A percentile compares a stretch with the other conserved stretches of the same genome.
These are phyloP conservation scores for Tricholauxania praeusta DNA, from an alignment of 2,888 invertebrate genomes.

Conservation along the genomic window DNA sequence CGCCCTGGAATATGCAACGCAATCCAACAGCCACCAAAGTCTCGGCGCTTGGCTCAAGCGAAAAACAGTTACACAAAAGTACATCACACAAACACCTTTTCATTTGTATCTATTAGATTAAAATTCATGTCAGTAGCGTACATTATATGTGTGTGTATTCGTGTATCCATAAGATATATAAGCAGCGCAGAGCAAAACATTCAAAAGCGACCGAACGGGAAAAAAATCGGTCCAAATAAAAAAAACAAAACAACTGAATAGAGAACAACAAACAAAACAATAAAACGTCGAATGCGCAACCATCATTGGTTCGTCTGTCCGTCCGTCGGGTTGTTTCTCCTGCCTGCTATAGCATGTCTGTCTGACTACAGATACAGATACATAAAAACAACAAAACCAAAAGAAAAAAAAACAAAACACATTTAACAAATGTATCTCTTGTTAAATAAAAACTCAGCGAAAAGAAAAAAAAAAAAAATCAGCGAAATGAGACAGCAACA, in stretches of 20 bases:
- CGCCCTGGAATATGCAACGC: conserved; percentile 41
- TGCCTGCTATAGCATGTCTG: background rate
- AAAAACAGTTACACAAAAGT: conserved; percentile 53
- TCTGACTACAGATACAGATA: background rate
- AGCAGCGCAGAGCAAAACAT: too few relatives aligned
- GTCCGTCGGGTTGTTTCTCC: conserved; percentile 14
- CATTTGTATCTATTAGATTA: conserved; percentile 68
- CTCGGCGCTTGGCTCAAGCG: conserved; percentile 42
- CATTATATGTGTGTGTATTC: background rate
- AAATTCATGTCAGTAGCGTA: conserved; percentile 61
- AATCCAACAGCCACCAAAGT: conserved; percentile 23
- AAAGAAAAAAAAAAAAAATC: conserved; percentile 37
- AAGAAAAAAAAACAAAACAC: conserved; percentile 60
- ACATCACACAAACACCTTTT: conserved; percentile 60
- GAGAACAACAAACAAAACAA: conserved; percentile 23
- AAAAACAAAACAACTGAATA: too few relatives aligned
- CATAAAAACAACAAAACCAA: conserved; percentile 57
- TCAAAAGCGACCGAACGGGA: too few relatives aligned
- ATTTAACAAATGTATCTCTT: conserved; percentile 57
- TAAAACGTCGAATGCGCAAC: conserved; percentile 50
- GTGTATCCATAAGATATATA: conserved; percentile 3
- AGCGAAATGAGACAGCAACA: conserved; percentile 43
- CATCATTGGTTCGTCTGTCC: conserved; percentile 53
- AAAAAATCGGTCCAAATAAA: too few relatives aligned
- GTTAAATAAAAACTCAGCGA: conserved; percentile 37